Conservation (phyloP, 2,113 vertebrate genomes). For the Pontoporia blainvillei region DNA sequence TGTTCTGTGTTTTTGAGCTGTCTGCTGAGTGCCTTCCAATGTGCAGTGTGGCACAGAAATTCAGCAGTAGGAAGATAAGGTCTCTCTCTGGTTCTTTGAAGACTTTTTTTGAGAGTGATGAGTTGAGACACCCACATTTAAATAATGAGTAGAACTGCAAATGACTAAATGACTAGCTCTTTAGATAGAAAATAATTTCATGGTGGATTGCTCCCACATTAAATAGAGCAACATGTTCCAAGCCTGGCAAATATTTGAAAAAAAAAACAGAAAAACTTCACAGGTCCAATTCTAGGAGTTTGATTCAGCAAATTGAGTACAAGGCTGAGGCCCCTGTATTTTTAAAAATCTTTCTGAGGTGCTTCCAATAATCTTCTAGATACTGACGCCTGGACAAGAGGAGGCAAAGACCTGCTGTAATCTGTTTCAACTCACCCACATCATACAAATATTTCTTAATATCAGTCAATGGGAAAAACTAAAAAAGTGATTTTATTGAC, state of each 20-base stretch:
- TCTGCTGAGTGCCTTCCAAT: not conserved
- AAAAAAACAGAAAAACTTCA: not conserved
- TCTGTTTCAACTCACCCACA: not conserved
- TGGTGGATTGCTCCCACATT: not conserved
- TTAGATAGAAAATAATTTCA: constrained; percentile 35
- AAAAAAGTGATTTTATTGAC: not conserved
- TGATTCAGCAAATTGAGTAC: not conserved
- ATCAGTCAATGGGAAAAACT: not conserved
- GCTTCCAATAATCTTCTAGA: not conserved
- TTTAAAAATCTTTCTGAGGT: not conserved
- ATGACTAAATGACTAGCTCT: not conserved
- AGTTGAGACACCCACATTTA: not conserved
- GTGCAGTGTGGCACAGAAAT: not conserved
- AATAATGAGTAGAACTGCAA: not conserved
- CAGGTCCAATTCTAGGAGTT: not conserved
- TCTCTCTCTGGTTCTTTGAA: not conserved
- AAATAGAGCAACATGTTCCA: not conserved
- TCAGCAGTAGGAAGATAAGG: not conserved
- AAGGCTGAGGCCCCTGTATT: not conserved
- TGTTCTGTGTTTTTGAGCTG: not conserved
- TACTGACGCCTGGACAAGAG: not conserved
- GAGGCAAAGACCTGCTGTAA: not conserved
- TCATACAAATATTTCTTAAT: not conserved
- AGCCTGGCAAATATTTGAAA: not conserved
- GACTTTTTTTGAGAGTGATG: not conserved